Evolutionary conservation across 1,140 invertebrate genomes (phyloP), one percentile per base, ranked within the genome.

Genomic region (Steinernema khuongi): DNA sequence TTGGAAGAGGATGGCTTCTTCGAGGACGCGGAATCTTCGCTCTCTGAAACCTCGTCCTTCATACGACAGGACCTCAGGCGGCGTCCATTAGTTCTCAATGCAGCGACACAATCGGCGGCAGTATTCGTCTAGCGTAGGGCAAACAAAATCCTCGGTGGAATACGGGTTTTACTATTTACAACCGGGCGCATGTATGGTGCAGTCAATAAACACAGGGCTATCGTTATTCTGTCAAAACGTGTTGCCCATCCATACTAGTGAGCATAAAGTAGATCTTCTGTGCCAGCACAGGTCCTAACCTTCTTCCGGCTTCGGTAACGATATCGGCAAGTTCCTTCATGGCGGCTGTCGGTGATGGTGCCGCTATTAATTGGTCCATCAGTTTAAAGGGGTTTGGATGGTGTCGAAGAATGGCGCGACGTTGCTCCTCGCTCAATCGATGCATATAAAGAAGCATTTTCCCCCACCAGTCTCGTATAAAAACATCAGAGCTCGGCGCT

Each of bases 221-320:
- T n/a, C 14, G 26, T 60, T 60, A 60, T 22, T 60, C 50, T 7
- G 22, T 60, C 11, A 60, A 22, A 2, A 60, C 26, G 4, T 60
- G 50, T 60, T 22, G 50, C 19, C 50, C 50, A 26, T 60, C 50
- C 26, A n/a, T 22, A 22, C 50, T 60, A 4, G 50, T 60, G 14
- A 60, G 19, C 50, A 60, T 60, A 26, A n/a, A 22, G 19, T 60
- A 60, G 50, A 60, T 60, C 50, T 60, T 60, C 50, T 60, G 50
- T 7, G 50, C 50, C 7, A 60, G 22, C 4, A 60, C 50, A n/a
- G 50, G 50, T 22, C 50, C 50, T 11, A 60, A 26, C 4, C 50
- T 11, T 26, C 50, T 11, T 14, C 50, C 50, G 50, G 7, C 26
- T 22, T 60, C 50, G 50, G 50, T 60, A 26, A 60, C 50, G 22